Base-by-base conservation (phyloP, 2,113 vertebrate genomes). In the Eurypyga helias region DNA sequence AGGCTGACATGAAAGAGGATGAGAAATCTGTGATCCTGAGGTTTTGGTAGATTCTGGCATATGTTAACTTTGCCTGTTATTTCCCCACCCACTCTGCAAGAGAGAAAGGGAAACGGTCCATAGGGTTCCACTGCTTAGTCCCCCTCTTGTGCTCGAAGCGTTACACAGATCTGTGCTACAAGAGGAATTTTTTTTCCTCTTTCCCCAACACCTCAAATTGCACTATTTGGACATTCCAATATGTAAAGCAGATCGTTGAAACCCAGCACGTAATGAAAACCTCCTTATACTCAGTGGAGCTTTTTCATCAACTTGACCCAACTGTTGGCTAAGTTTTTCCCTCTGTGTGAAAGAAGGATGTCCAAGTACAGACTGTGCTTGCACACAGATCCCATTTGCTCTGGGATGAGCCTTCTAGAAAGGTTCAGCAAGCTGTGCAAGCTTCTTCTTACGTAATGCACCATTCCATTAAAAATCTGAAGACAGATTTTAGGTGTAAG, bases 371-470 rank as follows among this genome's bases (percentile, higher is more conserved):
- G 71, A 10, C 65, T 93, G 66, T 87, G 76, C 85, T 86, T 80
- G 43, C 51, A 58, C 8, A 6, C 31, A 70, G 85, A 87, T 43
- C 67, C 72, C 54, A 8, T 76, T 71, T 71, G 55, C 88, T 82
- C 79, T n/a, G 52, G 55, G 77, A 48, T 95, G 87, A 97, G 66
- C 54, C 81, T 96, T 89, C 93, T 24, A 69, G 87, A 92, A 94
- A 76, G 65, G 79, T 72, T 91, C 80, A 83, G 87, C 70, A 91
- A 91, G 87, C 73, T 71, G 73, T 81, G 57, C 91, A 76, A 52
- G 79, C 92, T 54, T 60, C 86, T 80, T 86, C 86, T 83, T 65
- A 69, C 43, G 85, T 60, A 79, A 62, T 26, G 33, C 45, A 93
- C 49, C 43, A 61, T 79, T 83, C 77, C 49, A 89, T 70, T 89